Evolutionary conservation across 2,797 vertebrate species (phyloP).

Genomic region (Loriculus beryllinus): DNA sequence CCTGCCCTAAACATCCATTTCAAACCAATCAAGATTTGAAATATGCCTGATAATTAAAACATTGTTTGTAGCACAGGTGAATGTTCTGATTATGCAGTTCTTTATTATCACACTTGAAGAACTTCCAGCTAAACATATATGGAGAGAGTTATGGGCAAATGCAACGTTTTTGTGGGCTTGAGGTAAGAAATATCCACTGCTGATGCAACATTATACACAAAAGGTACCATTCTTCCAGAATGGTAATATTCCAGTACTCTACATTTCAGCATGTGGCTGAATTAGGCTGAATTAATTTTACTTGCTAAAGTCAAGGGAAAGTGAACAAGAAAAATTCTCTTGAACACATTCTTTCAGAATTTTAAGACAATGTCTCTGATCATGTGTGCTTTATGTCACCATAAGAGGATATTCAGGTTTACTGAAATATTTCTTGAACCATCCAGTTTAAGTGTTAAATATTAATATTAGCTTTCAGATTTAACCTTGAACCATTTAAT

Average conservation of each 20-base stretch:
- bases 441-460: background rate
- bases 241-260: background rate
- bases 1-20: background rate
- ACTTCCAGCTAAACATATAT: background rate
- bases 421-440: background rate
- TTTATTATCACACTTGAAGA: background rate
- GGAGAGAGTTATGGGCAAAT: background rate
- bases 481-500: background rate
- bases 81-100: background rate
- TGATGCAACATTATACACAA: background rate
- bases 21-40: background rate
- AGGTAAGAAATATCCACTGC: background rate
- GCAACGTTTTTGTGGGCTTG: background rate
- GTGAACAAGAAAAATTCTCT: background rate
- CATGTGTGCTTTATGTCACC: fast-evolving
- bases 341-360: background rate
- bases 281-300: background rate
- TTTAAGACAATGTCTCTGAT: background rate
- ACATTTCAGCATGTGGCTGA: background rate
- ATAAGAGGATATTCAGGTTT: background rate
- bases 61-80: background rate
- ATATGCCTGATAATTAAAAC: background rate
- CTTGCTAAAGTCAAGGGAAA: background rate
- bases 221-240: background rate
- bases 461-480: background rate